These are phyloP conservation scores for Prorops nasuta DNA, from an alignment of 1,140 invertebrate genomes.

Conservation along the genomic window DNA sequence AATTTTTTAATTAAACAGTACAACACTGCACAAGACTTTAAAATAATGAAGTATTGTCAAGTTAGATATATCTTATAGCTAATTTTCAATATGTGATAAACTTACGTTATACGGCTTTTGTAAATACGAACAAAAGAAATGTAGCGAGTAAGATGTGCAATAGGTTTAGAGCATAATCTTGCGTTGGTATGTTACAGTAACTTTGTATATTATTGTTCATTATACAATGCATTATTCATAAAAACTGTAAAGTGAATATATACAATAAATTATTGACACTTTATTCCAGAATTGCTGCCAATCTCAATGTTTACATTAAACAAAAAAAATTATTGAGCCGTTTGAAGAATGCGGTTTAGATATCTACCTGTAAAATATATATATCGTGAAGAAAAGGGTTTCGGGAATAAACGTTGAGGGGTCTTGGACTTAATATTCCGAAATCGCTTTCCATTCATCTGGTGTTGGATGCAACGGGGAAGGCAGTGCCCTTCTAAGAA, in stretches of 20 bases:
- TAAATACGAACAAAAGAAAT: too few relatives aligned
- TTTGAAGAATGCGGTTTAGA: too few relatives aligned
- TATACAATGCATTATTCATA: slow-evolving; percentile 6
- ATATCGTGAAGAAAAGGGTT: background rate
- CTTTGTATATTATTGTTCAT: slow-evolving; percentile 10
- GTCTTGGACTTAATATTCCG: slow-evolving; percentile 3
- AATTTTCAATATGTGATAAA: too few relatives aligned
- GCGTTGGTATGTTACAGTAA: slow-evolving; percentile 5
- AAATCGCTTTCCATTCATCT: slow-evolving; percentile 20
- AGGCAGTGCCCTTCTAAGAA: slow-evolving; percentile 15
- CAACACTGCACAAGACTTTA: too few relatives aligned
- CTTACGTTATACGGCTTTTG: too few relatives aligned
- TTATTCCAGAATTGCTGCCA: too few relatives aligned
- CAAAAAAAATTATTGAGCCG: background rate
- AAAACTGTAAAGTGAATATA: slow-evolving; percentile 8
- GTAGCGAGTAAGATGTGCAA: too few relatives aligned
- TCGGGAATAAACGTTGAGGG: background rate
- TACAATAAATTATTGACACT: background rate
- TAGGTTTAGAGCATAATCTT: slow-evolving; percentile 10
- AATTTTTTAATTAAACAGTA: too few relatives aligned
- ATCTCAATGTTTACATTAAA: too few relatives aligned
- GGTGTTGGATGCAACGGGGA: slow-evolving; percentile 14
- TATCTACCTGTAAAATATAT: too few relatives aligned
- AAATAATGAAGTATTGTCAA: too few relatives aligned
- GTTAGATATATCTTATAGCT: too few relatives aligned